phyloP scores from a whole-genome alignment of 2,113 vertebrate species.

The Naja naja region DNA sequence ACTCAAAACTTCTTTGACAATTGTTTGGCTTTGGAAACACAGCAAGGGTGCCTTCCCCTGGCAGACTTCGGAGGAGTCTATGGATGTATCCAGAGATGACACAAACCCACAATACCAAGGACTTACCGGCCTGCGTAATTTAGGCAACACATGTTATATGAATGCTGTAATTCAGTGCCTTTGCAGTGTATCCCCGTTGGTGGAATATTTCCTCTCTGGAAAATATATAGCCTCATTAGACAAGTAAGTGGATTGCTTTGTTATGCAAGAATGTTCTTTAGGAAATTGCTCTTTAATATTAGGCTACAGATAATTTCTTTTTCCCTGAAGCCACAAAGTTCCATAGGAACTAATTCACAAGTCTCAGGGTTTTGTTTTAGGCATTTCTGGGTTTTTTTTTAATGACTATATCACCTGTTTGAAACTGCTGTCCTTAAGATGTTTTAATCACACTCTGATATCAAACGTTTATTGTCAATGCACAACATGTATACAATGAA shows the following conservation, averaged over 20 bases:
- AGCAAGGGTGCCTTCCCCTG: constrained; percentile 22
- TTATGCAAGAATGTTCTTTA: neutral
- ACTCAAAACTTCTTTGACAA: neutral
- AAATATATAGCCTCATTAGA: constrained; percentile 63
- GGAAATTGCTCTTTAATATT: neutral
- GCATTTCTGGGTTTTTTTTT: neutral
- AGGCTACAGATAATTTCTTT: fast-evolving
- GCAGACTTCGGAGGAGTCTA: constrained; percentile 6
- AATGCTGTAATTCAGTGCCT: constrained; percentile 83
- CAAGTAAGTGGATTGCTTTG: constrained; percentile 62
- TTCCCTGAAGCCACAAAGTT: fast-evolving
- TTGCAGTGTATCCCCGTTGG: constrained; percentile 71
- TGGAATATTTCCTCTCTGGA: constrained; percentile 76
- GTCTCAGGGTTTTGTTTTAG: neutral
- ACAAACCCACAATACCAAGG: constrained; percentile 25
- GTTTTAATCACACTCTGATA: neutral
- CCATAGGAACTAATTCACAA: neutral
- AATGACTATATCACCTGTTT: neutral
- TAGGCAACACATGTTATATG: constrained; percentile 86
- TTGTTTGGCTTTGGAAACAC: neutral
- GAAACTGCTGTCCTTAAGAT: neutral
- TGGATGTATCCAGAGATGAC: neutral
- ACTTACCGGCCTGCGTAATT: constrained; percentile 79
- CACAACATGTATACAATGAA: too few relatives aligned
- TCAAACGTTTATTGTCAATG: too few relatives aligned